phyloP scores from a whole-genome alignment of 30 jellyfish, hydroid and myxozoan genomes.

The Aurelia aurita region DNA sequence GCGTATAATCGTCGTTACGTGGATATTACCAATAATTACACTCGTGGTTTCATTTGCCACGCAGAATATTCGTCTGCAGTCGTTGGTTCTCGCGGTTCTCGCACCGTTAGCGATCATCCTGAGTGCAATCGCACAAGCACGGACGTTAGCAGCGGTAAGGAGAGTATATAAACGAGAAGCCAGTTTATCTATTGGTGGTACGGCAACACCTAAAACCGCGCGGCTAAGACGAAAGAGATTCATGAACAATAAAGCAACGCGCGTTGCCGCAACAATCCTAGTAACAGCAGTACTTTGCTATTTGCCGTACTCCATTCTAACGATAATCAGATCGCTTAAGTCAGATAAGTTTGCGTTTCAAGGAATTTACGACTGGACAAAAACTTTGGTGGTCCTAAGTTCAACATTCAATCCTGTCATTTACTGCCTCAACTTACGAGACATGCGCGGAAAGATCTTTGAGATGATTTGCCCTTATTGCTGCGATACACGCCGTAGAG shows the following conservation, averaged over 20 bases:
- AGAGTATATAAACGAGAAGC: conserved; percentile 13
- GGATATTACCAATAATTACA: conserved; percentile 20
- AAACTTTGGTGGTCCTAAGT: conserved; percentile 52
- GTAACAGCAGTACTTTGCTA: conserved; percentile 28
- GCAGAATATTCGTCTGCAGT: conserved; percentile 18
- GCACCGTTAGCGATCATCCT: conserved; percentile 42
- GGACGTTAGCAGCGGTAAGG: conserved; percentile 31
- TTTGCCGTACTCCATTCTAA: conserved; percentile 50
- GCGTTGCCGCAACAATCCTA: conserved; percentile 40
- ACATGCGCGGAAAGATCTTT: conserved; percentile 51
- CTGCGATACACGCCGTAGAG: too few relatives aligned
- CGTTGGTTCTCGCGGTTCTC: conserved; percentile 13
- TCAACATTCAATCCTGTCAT: conserved; percentile 64
- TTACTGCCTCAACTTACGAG: conserved; percentile 34
- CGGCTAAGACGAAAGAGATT: conserved; percentile 12
- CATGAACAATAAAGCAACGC: conserved; percentile 49
- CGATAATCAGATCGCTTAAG: conserved; percentile 27
- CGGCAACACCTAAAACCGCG: background rate
- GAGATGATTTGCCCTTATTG: too few relatives aligned
- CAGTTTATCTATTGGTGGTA: background rate
- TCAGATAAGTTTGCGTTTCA: conserved; percentile 25
- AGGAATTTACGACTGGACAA: conserved; percentile 70
- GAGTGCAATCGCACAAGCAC: conserved; percentile 33
- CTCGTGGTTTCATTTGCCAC: conserved; percentile 31
- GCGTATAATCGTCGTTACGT: conserved; percentile 15